Conservation (phyloP, 2,797 vertebrate genomes). For the Poeciliopsis gracilis region DNA sequence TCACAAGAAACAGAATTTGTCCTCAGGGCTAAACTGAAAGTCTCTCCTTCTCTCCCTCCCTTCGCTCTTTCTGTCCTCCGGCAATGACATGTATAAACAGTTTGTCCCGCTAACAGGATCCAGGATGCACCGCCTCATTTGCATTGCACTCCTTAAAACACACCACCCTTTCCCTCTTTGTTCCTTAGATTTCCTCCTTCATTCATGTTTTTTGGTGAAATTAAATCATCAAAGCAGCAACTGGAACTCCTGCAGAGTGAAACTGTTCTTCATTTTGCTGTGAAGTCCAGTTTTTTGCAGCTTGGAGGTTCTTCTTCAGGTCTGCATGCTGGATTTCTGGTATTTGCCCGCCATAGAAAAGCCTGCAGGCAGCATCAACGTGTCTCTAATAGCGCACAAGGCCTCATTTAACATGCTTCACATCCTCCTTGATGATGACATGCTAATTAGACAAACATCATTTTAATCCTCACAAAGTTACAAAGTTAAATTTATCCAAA, state of each 20-base stretch:
- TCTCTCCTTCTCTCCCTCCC: constrained; percentile 1
- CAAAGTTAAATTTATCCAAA: neutral
- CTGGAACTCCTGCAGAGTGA: neutral
- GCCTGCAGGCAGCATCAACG: constrained; percentile 50
- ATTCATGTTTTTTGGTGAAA: neutral
- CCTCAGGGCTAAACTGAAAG: constrained; percentile 62
- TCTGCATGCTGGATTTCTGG: constrained; percentile 14
- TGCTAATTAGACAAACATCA: neutral
- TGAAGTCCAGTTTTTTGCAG: neutral
- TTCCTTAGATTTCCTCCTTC: neutral
- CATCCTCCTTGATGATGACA: neutral
- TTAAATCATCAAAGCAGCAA: neutral
- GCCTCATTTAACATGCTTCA: neutral
- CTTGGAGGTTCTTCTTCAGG: constrained; percentile 27
- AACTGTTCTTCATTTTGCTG: neutral
- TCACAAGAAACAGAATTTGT: constrained; percentile 22
- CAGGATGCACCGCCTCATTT: constrained; percentile 82
- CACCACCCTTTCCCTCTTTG: constrained; percentile 31
- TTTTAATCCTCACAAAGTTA: neutral
- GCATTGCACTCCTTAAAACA: constrained; percentile 76
- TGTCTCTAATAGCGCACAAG: constrained; percentile 16
- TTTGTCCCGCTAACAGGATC: constrained; percentile 81
- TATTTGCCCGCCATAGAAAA: constrained; percentile 13
- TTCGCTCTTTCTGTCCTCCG: constrained; percentile 64
- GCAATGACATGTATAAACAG: constrained; percentile 79